Evolutionary conservation across 2,888 invertebrate genomes (phyloP), one percentile per base, ranked within the genome.

Genomic region (Drosophila robusta): DNA sequence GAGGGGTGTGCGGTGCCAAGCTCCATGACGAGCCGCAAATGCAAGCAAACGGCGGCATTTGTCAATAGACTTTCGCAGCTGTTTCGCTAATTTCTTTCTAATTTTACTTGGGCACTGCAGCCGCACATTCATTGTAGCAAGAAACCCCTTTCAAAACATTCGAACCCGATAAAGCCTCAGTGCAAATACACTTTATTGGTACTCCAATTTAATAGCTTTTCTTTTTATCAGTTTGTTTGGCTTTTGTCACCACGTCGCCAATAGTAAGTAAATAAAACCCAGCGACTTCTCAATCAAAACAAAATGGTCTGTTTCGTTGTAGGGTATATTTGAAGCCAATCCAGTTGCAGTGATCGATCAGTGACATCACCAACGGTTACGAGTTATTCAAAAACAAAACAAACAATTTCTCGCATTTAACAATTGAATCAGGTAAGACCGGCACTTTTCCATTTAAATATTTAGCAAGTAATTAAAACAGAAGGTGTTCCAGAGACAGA

Each of bases 361-460:
- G 80, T 58, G 80, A 80, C 78, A 71, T 84, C 66, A 65, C 80
- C 81, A 34, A 63, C 52, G 47, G 66, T 44, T 64, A 83, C 80
- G 71, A 71, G 47, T 55, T 71, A 66, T 55, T 46, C 29, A 32
- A 64, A 63, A 55, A 44, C 46, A 56, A 60, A 76, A 61, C 45
- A 76, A 70, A 45, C 41, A 55, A 45, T 63, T 73, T 68, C 39
- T 41, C 68, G 46, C 46, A 58, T 38, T 60, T 29, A 42, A 34
- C 47, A 55, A 55, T 55, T 44, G 34, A 71, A 54, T 71, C 72
- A 55, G 66, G 41, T 55, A 63, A 18, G n/a, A 36, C 42, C 46
- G 34, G 39, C 54, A 68, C 45, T 55, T 74, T 74, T 58, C 49
- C 57, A 58, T 58, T 74, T 24, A 62, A 72, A 39, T 55, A 47